Percentiles rank a stretch among this genome's conserved stretches.
These are phyloP conservation scores for Pseudopipra pipra DNA, from an alignment of 2,113 vertebrate species.

Conservation along the genomic window DNA sequence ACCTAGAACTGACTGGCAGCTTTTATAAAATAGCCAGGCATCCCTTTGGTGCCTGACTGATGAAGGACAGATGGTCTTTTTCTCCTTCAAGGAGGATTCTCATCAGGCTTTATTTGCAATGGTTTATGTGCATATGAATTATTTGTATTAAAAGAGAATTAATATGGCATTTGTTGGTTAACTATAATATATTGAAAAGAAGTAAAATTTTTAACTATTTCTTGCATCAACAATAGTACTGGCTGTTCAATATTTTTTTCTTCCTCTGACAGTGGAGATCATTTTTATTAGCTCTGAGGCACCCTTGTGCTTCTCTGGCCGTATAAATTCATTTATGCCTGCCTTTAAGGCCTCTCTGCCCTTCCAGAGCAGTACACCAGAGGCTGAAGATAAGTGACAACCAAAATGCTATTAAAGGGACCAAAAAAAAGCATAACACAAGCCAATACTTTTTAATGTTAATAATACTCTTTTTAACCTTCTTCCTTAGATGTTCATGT, in stretches of 20 bases:
- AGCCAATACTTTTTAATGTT: neutral
- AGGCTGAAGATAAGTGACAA: neutral
- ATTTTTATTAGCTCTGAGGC: neutral
- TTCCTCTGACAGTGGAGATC: neutral
- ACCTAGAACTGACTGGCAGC: neutral
- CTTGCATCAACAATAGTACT: neutral
- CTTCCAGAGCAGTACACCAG: neutral
- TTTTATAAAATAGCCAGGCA: neutral
- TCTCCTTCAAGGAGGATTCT: constrained; percentile 12
- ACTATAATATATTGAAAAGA: neutral
- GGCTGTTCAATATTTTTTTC: neutral
- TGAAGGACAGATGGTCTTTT: constrained; percentile 25
- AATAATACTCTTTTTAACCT: neutral
- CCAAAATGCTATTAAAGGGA: neutral
- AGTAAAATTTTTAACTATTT: neutral
- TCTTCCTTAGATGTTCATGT: neutral
- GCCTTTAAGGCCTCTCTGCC: neutral
- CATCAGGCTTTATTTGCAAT: neutral
- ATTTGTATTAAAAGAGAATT: constrained; percentile 3
- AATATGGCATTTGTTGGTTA: neutral
- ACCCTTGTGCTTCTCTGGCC: neutral
- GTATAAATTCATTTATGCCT: neutral
- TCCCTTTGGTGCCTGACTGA: neutral
- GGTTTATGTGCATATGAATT: neutral
- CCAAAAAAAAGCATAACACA: neutral